Percentiles rank a stretch among this genome's conserved stretches.
These are phyloP conservation scores for Linnaemya vulpina DNA, from an alignment of 2,888 invertebrate species.

Conservation along the genomic window DNA sequence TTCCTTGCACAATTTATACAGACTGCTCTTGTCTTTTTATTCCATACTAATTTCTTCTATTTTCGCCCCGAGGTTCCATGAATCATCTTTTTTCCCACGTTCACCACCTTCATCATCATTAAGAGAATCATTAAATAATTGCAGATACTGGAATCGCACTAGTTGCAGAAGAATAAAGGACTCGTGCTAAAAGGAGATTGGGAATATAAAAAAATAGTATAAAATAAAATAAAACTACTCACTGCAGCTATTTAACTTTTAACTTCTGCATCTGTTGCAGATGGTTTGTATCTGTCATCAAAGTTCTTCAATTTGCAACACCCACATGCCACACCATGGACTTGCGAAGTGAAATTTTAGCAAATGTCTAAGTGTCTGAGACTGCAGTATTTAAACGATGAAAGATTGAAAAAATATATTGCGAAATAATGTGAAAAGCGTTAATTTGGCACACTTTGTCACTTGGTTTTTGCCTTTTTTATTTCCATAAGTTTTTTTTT, in stretches of 20 bases:
- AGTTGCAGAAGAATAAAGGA: constrained; percentile 31
- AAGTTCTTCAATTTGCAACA: constrained; percentile 59
- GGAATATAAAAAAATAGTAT: not conserved
- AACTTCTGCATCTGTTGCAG: constrained; percentile 69
- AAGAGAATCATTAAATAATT: constrained; percentile 48
- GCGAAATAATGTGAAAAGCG: constrained; percentile 65
- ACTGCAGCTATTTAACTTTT: constrained; percentile 72
- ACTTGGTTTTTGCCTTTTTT: constrained; percentile 53
- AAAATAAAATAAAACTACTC: constrained; percentile 35
- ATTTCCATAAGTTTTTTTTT: constrained; percentile 8
- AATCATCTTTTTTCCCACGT: constrained; percentile 36
- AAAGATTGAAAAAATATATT: constrained; percentile 26
- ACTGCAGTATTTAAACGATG: constrained; percentile 55
- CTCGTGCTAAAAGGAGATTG: not conserved
- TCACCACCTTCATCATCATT: constrained; percentile 68
- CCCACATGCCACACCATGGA: constrained; percentile 48
- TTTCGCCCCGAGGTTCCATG: constrained; percentile 14
- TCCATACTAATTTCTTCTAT: constrained; percentile 26
- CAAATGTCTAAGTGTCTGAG: constrained; percentile 62
- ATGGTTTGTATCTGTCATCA: constrained; percentile 70
- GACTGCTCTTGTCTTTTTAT: constrained; percentile 29
- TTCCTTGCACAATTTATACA: constrained; percentile 26
- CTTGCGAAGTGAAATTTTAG: constrained; percentile 23
- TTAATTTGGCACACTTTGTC: constrained; percentile 72
- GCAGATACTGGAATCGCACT: constrained; percentile 29